Conservation (phyloP, 2,888 invertebrate genomes). For the Hecatera dysodea region DNA sequence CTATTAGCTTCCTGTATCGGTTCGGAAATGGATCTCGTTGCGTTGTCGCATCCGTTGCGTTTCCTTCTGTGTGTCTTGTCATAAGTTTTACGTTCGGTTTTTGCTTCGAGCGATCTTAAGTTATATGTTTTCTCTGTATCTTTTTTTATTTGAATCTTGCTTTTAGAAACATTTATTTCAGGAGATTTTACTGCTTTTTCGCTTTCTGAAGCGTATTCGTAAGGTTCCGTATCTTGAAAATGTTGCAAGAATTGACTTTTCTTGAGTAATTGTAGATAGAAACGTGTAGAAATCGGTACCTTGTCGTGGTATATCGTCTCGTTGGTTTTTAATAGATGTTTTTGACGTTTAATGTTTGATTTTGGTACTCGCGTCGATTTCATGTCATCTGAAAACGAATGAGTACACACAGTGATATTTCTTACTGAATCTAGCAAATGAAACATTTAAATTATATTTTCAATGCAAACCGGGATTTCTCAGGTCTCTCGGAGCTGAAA, state of each 20-base stretch:
- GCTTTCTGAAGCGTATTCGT: slow-evolving; percentile 86
- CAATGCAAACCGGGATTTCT: neutral
- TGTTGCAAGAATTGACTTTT: slow-evolving; percentile 83
- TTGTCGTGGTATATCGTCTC: slow-evolving; percentile 87
- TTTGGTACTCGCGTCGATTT: slow-evolving; percentile 74
- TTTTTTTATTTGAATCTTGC: slow-evolving; percentile 68
- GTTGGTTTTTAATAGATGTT: slow-evolving; percentile 79
- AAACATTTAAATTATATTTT: neutral
- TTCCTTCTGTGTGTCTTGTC: slow-evolving; percentile 75
- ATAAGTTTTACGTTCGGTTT: slow-evolving; percentile 80
- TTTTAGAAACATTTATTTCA: slow-evolving; percentile 67
- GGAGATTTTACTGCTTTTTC: slow-evolving; percentile 77
- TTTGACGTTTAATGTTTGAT: slow-evolving; percentile 77
- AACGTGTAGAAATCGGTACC: slow-evolving; percentile 86
- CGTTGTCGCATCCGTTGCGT: slow-evolving; percentile 59
- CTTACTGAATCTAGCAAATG: neutral
- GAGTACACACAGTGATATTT: neutral
- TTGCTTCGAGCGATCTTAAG: slow-evolving; percentile 81
- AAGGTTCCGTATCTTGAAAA: slow-evolving; percentile 80
- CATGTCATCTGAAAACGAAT: slow-evolving; percentile 71
- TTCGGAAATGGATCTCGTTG: slow-evolving; percentile 57
- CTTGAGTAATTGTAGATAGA: slow-evolving; percentile 85
- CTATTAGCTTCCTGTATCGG: slow-evolving; percentile 60
- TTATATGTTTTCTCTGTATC: slow-evolving; percentile 81
- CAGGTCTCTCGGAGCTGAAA: neutral